Base-by-base conservation (phyloP, 2,113 vertebrate genomes). In the Podarcis cretensis region DNA sequence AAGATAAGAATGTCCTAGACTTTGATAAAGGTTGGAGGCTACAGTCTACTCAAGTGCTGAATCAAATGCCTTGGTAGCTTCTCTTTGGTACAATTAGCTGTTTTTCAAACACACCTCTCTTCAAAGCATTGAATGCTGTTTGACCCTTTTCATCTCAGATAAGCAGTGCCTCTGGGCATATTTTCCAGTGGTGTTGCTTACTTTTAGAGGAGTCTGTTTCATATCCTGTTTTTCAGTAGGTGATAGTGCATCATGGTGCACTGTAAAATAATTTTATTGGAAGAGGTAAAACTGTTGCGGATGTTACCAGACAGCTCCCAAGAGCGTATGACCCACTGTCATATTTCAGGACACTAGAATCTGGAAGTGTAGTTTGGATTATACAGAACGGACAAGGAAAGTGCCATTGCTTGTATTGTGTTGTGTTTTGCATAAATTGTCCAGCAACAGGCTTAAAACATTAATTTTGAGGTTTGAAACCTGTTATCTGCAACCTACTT, bases 401-500 rank as follows among this genome's bases (percentile, higher is more conserved):
- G 88, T 91, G 84, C 87, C 84, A 82, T 92, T 92, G 92, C 84
- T 85, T 91, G 83, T 84, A 89, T 83, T 90, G 92, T 89, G 92
- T 96, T 74, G n/a, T 35, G 32, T 74, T 20, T 92, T 93, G 4
- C 92, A 90, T 84, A 84, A 68, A 80, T 91, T 91, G 66, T 77
- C 1, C 81, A 80, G 35, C 92, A 93, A 95, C 93, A 93, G 91
- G 93, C 91, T 90, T 92, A 90, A 76, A 25, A 23, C 71, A 66
- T 86, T 89, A 54, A 73, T 63, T 68, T 69, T 71, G 87, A 76
- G 16, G n/a, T 32, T 79, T 57, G 0, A 10, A 54, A 3, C 48
- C 48, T 66, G 89, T 90, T 94, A 94, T 95, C 94, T 95, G 90
- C 94, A 96, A 94, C 94, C 95, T 97, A 96, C 96, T 95, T 96